A percentile compares a stretch with the other conserved stretches of the same genome.
Evolutionary conservation across 35 echinoderm and acorn worm species (phyloP).

Genomic region (Apostichopus japonicus): DNA sequence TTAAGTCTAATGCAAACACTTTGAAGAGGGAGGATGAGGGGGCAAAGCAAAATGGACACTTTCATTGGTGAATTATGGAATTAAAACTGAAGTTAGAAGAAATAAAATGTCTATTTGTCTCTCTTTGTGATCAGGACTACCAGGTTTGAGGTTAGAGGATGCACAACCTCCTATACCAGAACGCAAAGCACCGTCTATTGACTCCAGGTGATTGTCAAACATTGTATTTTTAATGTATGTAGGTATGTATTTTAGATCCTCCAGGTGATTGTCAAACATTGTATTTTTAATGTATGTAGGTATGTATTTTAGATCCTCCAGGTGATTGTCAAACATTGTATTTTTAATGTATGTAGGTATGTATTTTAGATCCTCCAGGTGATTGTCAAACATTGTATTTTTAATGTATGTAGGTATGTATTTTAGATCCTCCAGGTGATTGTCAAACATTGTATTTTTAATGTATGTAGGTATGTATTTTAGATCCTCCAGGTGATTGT

Average conservation of each 20-base stretch:
- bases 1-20: too few species aligned
- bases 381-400: neutral
- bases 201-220: constrained; percentile 67
- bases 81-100: too few species aligned
- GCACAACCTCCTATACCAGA: constrained; percentile 86
- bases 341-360: neutral
- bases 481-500: constrained; percentile 74
- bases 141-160: constrained; percentile 79
- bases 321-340: constrained; percentile 42
- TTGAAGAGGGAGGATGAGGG: too few species aligned
- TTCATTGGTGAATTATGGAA: too few species aligned
- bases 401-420: neutral
- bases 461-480: neutral
- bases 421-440: constrained; percentile 73
- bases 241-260: too few species aligned
- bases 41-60: too few species aligned
- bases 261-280: constrained; percentile 53
- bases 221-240: neutral
- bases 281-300: neutral
- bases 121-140: constrained; percentile 69
- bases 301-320: constrained; percentile 41
- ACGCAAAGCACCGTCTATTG: constrained; percentile 58
- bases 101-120: neutral
- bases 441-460: neutral
- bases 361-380: constrained; percentile 68